phyloP scores from a whole-genome alignment of 2,113 vertebrate genomes.

The Eulemur macaco region DNA sequence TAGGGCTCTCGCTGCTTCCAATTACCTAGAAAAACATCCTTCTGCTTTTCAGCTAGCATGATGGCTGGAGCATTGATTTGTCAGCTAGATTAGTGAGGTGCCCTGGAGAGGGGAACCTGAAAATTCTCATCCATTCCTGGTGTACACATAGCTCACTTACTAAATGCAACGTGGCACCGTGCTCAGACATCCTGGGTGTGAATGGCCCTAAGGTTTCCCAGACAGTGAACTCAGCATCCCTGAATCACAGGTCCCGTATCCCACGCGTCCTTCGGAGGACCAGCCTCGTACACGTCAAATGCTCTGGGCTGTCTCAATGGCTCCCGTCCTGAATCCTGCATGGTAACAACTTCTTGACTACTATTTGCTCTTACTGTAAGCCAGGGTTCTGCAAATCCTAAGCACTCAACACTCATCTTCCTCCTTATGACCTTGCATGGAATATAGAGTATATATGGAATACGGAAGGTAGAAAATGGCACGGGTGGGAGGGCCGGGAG shows the following conservation, averaged over 20 bases:
- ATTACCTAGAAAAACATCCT: slow-evolving; percentile 12
- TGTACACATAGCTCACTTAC: background rate
- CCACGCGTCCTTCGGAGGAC: background rate
- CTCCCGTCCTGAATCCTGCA: background rate
- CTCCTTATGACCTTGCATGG: background rate
- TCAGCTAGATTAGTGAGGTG: slow-evolving; percentile 17
- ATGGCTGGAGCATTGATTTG: background rate
- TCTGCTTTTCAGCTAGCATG: background rate
- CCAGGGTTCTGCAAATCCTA: background rate
- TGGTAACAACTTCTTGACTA: background rate
- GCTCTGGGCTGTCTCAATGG: background rate
- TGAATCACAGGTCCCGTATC: background rate
- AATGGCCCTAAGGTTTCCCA: background rate
- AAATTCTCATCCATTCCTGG: background rate
- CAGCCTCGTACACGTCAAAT: background rate
- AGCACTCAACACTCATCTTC: background rate
- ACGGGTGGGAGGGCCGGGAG: background rate
- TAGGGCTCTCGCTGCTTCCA: background rate
- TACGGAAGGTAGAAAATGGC: background rate
- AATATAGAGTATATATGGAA: background rate
- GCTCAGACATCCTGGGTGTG: background rate
- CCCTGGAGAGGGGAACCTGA: background rate
- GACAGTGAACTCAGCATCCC: background rate
- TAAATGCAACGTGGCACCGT: background rate
- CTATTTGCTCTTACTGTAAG: background rate